A percentile compares a stretch with the other conserved stretches of the same genome.
phyloP scores from a whole-genome alignment of 2,797 vertebrate species.

The Anabacerthia variegaticeps region DNA sequence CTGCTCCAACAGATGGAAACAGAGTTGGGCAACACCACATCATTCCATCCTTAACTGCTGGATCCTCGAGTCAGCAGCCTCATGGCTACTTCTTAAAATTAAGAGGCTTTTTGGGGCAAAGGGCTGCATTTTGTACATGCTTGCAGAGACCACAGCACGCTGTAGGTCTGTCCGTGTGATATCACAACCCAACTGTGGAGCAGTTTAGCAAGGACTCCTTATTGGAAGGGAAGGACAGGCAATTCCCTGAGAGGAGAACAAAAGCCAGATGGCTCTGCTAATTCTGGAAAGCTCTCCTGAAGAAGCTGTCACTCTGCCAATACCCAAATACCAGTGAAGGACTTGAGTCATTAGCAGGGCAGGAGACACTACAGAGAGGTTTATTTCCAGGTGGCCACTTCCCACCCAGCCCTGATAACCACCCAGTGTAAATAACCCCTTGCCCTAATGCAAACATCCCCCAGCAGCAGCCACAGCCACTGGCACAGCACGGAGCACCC shows the following conservation, averaged over 20 bases:
- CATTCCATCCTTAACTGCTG: rapidly evolving
- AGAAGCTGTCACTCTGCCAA: neutral
- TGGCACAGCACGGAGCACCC: neutral
- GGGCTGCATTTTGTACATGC: rapidly evolving
- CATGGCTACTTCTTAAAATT: rapidly evolving
- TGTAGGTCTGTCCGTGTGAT: rapidly evolving
- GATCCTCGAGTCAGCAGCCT: neutral
- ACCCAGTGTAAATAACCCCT: neutral
- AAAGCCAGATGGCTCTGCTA: constrained; percentile 59
- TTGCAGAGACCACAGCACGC: neutral
- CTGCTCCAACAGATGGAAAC: neutral
- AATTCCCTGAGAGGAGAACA: neutral
- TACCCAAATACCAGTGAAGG: neutral
- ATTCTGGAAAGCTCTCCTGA: constrained; percentile 19
- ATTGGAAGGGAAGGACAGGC: neutral
- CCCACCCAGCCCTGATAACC: neutral
- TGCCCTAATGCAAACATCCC: neutral
- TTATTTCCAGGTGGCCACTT: neutral
- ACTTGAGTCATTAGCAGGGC: neutral
- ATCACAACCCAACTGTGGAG: rapidly evolving
- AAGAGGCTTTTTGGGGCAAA: neutral
- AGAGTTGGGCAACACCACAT: rapidly evolving
- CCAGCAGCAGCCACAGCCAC: neutral
- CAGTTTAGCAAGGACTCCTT: neutral
- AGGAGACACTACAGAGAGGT: neutral